These are phyloP conservation scores for Xenopus laevis DNA, from an alignment of 2,113 vertebrate species.

Conservation along the genomic window DNA sequence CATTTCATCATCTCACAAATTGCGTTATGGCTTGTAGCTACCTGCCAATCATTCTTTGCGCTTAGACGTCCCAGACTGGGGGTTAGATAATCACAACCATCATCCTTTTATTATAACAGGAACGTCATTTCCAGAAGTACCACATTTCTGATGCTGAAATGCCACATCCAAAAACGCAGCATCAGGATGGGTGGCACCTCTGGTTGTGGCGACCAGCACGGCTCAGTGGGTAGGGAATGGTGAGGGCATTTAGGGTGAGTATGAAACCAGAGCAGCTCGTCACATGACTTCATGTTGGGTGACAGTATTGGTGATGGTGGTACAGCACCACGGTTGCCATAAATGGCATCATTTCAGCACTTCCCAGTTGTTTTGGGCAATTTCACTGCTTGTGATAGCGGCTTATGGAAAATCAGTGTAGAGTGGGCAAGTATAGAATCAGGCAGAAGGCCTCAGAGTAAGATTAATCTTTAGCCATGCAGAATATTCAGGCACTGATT, in stretches of 20 bases:
- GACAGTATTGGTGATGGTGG: no score
- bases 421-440: no score
- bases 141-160: conserved; percentile 45
- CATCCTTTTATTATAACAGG: conserved; percentile 11
- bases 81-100: not conserved
- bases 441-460: no score
- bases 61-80: not conserved
- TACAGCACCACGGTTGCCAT: no score
- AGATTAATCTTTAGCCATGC: no score
- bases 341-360: no score
- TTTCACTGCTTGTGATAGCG: no score
- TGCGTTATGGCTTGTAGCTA: not conserved
- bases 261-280: not conserved
- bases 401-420: no score
- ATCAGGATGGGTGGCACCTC: conserved; percentile 40
- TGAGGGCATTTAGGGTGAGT: conserved; percentile 25
- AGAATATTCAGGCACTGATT: no score
- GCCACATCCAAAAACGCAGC: conserved; percentile 31
- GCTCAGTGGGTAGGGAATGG: conserved; percentile 22
- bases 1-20: no score
- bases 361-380: no score
- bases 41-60: not conserved
- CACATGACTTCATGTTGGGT: no score
- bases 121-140: conserved; percentile 41
- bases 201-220: conserved; percentile 38